Evolutionary conservation across 2,113 vertebrate genomes (phyloP).

Genomic region (Uria aalge): DNA sequence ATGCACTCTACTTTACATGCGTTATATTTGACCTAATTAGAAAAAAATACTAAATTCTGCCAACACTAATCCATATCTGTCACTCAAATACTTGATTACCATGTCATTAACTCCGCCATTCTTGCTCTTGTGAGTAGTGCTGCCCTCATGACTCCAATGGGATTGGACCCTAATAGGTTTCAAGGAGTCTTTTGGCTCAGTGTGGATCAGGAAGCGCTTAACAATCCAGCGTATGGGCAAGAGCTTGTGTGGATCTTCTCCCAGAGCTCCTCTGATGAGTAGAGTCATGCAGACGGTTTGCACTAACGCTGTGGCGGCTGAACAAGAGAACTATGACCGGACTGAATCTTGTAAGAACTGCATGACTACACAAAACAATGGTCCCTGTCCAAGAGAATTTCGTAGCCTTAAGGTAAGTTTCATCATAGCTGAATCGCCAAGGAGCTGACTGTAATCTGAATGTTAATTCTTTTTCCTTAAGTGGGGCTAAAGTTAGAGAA

Average conservation of each 20-base stretch:
- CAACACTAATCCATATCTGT: background rate
- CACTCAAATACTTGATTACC: background rate
- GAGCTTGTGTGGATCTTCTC: background rate
- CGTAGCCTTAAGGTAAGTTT: background rate
- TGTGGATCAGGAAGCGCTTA: background rate
- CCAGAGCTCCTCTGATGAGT: background rate
- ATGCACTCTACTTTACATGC: background rate
- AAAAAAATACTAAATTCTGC: background rate
- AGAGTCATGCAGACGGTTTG: background rate
- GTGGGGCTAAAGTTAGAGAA: background rate
- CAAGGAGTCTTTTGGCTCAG: background rate
- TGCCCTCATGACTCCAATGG: background rate
- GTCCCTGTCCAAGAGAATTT: background rate
- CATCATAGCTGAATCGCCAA: background rate
- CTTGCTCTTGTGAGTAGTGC: background rate
- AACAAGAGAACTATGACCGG: background rate
- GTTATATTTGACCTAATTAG: background rate
- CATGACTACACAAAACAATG: background rate
- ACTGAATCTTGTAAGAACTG: accelerated
- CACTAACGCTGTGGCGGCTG: background rate
- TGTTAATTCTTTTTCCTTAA: background rate
- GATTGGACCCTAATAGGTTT: background rate
- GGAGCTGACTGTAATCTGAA: background rate
- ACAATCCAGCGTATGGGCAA: background rate
- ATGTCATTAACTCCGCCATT: background rate